A percentile compares a stretch with the other conserved stretches of the same genome.
phyloP scores from a whole-genome alignment of 1,140 invertebrate genomes.

The Diploscapter pachys region DNA sequence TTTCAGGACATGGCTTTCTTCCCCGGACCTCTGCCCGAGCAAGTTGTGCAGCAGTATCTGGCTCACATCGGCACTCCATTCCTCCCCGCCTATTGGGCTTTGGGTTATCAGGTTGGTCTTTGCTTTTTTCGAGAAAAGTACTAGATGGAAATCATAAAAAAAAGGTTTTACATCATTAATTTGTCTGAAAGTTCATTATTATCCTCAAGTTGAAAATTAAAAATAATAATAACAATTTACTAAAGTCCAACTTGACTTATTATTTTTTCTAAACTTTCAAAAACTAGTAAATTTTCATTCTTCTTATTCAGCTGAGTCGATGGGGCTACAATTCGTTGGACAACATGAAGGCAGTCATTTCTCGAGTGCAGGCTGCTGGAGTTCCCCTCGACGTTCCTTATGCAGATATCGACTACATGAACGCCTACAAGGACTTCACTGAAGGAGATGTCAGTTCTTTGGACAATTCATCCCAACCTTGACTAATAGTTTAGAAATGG shows the following conservation, averaged over 20 bases:
- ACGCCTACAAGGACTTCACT: slow-evolving; percentile 79
- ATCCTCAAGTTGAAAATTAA: no score
- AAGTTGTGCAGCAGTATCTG: slow-evolving; percentile 64
- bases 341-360: slow-evolving; percentile 64
- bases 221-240: no score
- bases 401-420: slow-evolving; percentile 78
- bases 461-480: neutral
- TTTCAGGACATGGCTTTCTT: slow-evolving; percentile 64
- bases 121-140: no score
- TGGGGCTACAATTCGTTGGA: slow-evolving; percentile 72
- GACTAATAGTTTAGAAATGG: slow-evolving; percentile 63
- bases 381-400: slow-evolving; percentile 59
- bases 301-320: slow-evolving; percentile 64
- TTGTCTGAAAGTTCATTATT: no score
- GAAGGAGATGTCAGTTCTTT: slow-evolving; percentile 43
- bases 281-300: no score
- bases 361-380: slow-evolving; percentile 55
- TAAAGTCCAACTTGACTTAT: no score
- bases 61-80: slow-evolving; percentile 54
- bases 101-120: slow-evolving; percentile 55
- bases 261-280: no score
- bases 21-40: slow-evolving; percentile 62
- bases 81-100: slow-evolving; percentile 63
- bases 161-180: no score
- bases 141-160: no score